Evolutionary conservation across 2,797 vertebrate species (phyloP), one percentile per base, ranked within the genome.

Genomic region (Monodelphis domestica): DNA sequence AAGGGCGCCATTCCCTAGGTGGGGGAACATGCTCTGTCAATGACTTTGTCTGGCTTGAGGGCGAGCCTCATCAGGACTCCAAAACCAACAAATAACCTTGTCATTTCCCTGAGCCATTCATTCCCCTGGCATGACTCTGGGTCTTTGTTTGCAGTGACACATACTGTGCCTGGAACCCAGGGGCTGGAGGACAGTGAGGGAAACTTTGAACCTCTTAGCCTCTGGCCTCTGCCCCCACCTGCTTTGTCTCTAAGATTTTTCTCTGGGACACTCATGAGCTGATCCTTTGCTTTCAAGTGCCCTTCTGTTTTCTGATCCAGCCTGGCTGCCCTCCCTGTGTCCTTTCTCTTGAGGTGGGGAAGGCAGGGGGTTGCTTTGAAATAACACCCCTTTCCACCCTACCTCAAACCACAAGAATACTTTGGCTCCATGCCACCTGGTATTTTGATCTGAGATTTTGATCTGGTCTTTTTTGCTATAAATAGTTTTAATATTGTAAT

Each of bases 261-360:
- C 57, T 94, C 96, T 93, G 96, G 90, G 94, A 94, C 94, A 90
- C 54, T 28, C 70, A 0, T 12, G 95, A 96, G 97, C 95, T 95
- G 94, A 91, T 96, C 95, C 94, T 95, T 95, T 84, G 87, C 93
- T 95, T 95, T 91, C 94, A 96, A 94, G 94, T 97, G 95, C 92
- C 95, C 95, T 94, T 93, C 70, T 96, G 93, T 97, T 97, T 97
- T 91, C 88, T 96, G 84, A 96, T 87, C 95, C 91, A 88, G 95
- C 70, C 89, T 95, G 92, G 89, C 38, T 96, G 95, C 92, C 94
- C 96, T 95, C 45, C 0, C 26, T 89, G 91, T 96, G 95, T 94
- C 89, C 96, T 96, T 94, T 30, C 63, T 88, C 89, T 50, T 78
- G 38, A n/a, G 53, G 70, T 95, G 88, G 91, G 89, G 91, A 70